Evolutionary conservation across 2,797 vertebrate species (phyloP).

Genomic region (Picus viridis): DNA sequence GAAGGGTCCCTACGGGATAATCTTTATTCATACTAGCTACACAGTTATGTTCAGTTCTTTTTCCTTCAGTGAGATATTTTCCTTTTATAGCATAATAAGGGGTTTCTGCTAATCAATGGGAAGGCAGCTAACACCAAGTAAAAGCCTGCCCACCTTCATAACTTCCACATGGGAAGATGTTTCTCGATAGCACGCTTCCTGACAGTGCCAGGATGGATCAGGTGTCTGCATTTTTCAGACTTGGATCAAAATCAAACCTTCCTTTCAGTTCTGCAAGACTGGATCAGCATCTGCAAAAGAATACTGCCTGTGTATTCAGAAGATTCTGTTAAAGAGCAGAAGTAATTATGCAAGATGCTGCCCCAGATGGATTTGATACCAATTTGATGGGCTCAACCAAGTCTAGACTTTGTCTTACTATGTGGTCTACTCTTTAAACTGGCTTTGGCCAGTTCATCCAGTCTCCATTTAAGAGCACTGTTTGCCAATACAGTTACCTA

Average conservation of each 20-base stretch:
- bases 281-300: not conserved
- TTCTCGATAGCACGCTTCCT: not conserved
- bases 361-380: not conserved
- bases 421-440: not conserved
- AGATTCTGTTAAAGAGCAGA: not conserved
- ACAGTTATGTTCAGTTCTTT: not conserved
- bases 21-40: not conserved
- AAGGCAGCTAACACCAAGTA: not conserved
- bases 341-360: not conserved
- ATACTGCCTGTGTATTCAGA: not conserved
- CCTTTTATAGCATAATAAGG: not conserved
- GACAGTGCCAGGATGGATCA: not conserved
- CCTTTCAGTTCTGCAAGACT: not conserved
- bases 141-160: not conserved
- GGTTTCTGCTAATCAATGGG: not conserved
- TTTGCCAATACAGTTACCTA: not conserved
- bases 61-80: rapidly evolving
- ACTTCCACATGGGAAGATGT: not conserved
- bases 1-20: not conserved
- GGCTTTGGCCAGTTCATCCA: not conserved
- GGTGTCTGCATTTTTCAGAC: not conserved
- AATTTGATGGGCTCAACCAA: not conserved
- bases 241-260: not conserved
- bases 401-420: not conserved
- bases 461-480: not conserved